These are phyloP conservation scores for Catalaphyllia jardinei DNA, from an alignment of 64 coral and sea anemone species.

Conservation along the genomic window DNA sequence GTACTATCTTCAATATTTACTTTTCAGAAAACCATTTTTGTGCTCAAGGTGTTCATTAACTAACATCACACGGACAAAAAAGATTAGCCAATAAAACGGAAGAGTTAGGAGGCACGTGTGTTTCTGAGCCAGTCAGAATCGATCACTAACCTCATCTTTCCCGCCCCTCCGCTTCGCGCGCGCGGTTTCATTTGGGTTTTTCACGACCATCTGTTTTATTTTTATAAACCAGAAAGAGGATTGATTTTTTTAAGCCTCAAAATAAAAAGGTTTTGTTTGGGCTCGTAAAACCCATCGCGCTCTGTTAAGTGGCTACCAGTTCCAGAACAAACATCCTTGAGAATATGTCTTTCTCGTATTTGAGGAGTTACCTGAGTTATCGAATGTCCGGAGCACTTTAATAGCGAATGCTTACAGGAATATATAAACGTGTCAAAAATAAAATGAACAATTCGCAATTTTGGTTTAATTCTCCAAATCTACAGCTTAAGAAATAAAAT, in stretches of 20 bases:
- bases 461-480: too few species aligned
- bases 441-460: background rate
- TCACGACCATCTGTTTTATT: too few species aligned
- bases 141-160: background rate
- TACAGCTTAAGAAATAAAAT: too few species aligned
- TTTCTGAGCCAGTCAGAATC: background rate
- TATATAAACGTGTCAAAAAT: background rate
- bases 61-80: background rate
- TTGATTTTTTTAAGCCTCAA: too few species aligned
- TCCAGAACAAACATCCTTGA: background rate
- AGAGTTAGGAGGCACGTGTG: background rate
- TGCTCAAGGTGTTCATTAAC: background rate
- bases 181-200: background rate
- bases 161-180: background rate
- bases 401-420: too few species aligned
- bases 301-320: conserved; percentile 11
- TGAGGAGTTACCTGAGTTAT: background rate
- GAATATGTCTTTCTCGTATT: background rate
- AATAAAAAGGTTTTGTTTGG: background rate
- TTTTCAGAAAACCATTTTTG: background rate
- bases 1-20: background rate
- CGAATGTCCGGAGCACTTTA: background rate
- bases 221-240: too few species aligned
- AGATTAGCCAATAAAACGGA: background rate
- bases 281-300: background rate